Percentiles rank a stretch among this genome's conserved stretches.
Conservation (phyloP, 1,140 invertebrate species). For the Anoplolepis gracilipes region DNA sequence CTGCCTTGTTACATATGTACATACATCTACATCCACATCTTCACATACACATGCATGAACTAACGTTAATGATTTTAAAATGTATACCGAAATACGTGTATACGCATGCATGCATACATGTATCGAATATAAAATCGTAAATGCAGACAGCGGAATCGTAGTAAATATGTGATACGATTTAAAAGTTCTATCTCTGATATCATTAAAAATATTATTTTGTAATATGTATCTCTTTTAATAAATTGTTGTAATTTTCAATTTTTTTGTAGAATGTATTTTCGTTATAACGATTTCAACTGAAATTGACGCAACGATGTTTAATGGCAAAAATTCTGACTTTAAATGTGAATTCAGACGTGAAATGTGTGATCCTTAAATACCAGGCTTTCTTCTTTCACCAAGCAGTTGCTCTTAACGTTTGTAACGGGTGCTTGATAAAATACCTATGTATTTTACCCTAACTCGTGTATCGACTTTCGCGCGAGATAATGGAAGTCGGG, state of each 20-base stretch:
- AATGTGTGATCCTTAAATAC: slow-evolving; percentile 9
- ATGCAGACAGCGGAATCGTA: slow-evolving; percentile 1
- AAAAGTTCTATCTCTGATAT: slow-evolving; percentile 14
- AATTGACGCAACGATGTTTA: background rate
- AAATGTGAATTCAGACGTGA: too few species aligned
- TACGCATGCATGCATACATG: too few species aligned
- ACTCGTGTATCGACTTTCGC: slow-evolving; percentile 58
- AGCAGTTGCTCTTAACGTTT: slow-evolving; percentile 37
- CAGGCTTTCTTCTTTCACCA: background rate
- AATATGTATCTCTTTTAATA: background rate
- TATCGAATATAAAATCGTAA: slow-evolving; percentile 62
- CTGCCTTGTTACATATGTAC: slow-evolving; percentile 11
- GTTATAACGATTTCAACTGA: background rate
- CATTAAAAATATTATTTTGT: slow-evolving; percentile 29
- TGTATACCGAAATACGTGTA: slow-evolving; percentile 25
- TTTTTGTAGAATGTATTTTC: background rate
- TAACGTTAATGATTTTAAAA: slow-evolving; percentile 38
- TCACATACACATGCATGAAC: too few species aligned
- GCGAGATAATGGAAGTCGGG: slow-evolving; percentile 48
- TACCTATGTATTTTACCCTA: slow-evolving; percentile 57
- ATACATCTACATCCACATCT: too few species aligned
- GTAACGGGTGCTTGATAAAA: slow-evolving; percentile 45
- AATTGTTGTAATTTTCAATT: background rate
- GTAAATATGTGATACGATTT: background rate
- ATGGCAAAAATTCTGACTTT: background rate